These are phyloP conservation scores for Cephalophus harveyi DNA, from an alignment of 2,113 vertebrate species.

Conservation along the genomic window DNA sequence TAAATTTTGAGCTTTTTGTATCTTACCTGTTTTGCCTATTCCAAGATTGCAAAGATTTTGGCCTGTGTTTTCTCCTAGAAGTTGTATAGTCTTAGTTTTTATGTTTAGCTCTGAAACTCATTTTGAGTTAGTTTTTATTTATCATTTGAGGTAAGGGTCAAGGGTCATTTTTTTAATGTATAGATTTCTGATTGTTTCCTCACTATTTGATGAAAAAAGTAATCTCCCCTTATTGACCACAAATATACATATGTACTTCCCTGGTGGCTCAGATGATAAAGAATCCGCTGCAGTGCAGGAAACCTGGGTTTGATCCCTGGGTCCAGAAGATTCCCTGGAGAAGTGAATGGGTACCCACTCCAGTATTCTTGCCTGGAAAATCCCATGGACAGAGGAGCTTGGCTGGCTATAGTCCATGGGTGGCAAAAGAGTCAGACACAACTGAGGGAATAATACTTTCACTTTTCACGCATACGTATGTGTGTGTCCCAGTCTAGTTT, in stretches of 20 bases:
- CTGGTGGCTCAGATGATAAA: neutral
- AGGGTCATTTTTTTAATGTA: neutral
- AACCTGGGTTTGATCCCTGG: neutral
- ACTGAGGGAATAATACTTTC: neutral
- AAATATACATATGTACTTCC: neutral
- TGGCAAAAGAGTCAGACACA: neutral
- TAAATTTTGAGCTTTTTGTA: neutral
- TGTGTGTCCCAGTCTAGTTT: neutral
- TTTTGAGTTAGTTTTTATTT: slow-evolving; percentile 19
- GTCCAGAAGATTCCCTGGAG: neutral
- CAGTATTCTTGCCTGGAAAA: neutral
- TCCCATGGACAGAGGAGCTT: neutral
- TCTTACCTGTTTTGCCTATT: neutral
- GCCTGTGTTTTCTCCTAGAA: neutral
- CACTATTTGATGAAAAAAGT: neutral
- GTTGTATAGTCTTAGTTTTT: neutral
- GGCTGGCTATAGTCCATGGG: neutral
- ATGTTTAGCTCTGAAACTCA: neutral
- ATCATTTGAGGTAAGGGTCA: neutral
- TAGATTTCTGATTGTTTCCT: neutral
- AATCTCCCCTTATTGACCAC: neutral
- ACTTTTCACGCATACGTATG: neutral
- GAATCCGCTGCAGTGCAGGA: neutral
- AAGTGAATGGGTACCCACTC: neutral
- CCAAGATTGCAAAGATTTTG: neutral